Evolutionary conservation across 1,140 invertebrate genomes (phyloP).

Genomic region (Diorhabda carinulata): DNA sequence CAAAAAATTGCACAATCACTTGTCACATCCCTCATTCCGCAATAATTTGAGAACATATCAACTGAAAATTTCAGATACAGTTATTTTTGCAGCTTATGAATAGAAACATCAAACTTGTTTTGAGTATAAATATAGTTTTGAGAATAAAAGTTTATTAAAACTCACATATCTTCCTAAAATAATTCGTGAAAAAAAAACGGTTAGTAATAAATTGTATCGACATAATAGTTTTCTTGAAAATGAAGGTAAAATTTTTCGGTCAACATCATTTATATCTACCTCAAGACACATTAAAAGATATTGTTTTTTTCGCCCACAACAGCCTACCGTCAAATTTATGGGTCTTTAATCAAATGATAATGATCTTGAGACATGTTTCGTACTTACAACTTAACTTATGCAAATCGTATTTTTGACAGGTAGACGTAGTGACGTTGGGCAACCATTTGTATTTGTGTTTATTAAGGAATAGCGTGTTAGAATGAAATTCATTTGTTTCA

Average conservation of each 20-base stretch:
- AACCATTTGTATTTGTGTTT: slow-evolving; percentile 14
- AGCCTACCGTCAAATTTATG: slow-evolving; percentile 5
- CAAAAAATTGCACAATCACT: no score
- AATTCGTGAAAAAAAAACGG: no score
- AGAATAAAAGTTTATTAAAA: no score
- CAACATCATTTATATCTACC: neutral
- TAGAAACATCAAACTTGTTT: no score
- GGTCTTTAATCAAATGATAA: slow-evolving; percentile 15
- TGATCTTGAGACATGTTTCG: slow-evolving; percentile 10
- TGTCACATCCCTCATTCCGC: no score
- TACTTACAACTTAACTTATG: slow-evolving; percentile 21
- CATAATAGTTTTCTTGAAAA: no score
- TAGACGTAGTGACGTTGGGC: slow-evolving; percentile 16
- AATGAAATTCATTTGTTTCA: slow-evolving; percentile 9
- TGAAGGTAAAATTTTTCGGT: neutral
- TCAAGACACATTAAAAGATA: neutral
- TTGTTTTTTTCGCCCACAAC: neutral
- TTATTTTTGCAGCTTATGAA: no score
- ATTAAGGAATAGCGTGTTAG: slow-evolving; percentile 16
- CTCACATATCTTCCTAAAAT: no score
- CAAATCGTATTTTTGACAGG: slow-evolving; percentile 22
- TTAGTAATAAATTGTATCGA: no score
- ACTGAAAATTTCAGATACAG: no score
- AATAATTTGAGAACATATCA: no score
- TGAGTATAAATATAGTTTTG: no score